A percentile compares a stretch with the other conserved stretches of the same genome.
Evolutionary conservation across 2,113 vertebrate species (phyloP).

Genomic region (Caranx ignobilis): DNA sequence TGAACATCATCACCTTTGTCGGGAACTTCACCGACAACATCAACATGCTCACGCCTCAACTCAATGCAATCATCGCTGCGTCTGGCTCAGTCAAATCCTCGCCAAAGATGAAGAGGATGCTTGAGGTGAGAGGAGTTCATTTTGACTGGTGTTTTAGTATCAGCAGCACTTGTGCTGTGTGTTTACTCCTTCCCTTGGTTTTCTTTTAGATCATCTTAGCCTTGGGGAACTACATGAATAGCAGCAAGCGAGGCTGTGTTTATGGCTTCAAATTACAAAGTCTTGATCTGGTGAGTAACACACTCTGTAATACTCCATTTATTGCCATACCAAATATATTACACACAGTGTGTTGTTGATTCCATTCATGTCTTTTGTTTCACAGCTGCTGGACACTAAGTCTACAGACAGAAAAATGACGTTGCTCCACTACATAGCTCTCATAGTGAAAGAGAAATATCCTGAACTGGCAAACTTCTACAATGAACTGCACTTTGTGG

Average conservation of each 20-base stretch:
- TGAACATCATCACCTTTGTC: conserved; percentile 96
- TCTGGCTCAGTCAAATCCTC: conserved; percentile 95
- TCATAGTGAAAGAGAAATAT: conserved; percentile 96
- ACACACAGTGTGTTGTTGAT: conserved; percentile 3
- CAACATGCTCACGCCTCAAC: conserved; percentile 93
- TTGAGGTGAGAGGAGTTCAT: conserved; percentile 86
- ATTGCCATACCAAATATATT: not conserved
- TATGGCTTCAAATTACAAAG: conserved; percentile 97
- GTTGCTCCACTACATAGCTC: conserved; percentile 94
- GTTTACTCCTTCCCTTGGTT: conserved; percentile 5
- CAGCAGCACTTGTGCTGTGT: not conserved
- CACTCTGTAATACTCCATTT: not conserved
- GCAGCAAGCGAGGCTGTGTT: conserved; percentile 95
- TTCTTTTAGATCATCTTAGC: conserved; percentile 92
- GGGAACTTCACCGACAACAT: conserved; percentile 94
- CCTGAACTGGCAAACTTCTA: conserved; percentile 92
- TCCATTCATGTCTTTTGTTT: not conserved
- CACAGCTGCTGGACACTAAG: conserved; percentile 96
- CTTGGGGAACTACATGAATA: conserved; percentile 99
- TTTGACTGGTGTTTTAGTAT: not conserved
- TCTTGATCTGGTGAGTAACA: conserved; percentile 86
- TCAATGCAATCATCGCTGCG: conserved; percentile 95
- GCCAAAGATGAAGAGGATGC: conserved; percentile 92
- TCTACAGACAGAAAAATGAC: conserved; percentile 98
- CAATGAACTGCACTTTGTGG: conserved; percentile 96